Conservation (phyloP, 2,113 vertebrate genomes). For the Naja naja region DNA sequence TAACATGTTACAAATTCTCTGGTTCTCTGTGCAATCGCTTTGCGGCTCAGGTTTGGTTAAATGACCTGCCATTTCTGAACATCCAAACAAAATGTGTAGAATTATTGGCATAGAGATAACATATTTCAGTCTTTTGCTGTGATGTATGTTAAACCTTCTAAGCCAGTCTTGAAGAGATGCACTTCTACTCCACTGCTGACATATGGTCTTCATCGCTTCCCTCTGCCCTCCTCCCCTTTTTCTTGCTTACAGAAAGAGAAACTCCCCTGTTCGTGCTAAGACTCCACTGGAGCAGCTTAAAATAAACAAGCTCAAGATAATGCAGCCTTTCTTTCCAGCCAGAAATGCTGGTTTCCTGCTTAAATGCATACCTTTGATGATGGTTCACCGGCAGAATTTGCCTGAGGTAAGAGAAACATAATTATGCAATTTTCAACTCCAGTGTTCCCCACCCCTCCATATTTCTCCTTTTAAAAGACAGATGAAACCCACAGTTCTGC, state of each 20-base stretch:
- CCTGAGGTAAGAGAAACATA: conserved; percentile 61
- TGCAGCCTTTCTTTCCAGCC: conserved; percentile 60
- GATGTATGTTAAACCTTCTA: conserved; percentile 39
- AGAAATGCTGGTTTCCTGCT: conserved; percentile 62
- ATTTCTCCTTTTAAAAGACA: conserved; percentile 39
- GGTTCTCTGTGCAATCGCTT: background rate
- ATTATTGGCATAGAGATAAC: conserved; percentile 43
- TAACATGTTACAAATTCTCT: conserved; percentile 17
- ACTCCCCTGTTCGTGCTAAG: conserved; percentile 42
- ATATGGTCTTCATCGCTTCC: conserved; percentile 47
- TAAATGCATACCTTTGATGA: conserved; percentile 61
- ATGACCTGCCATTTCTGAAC: conserved; percentile 29
- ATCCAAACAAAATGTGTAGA: conserved; percentile 40
- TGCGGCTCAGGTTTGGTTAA: conserved; percentile 37
- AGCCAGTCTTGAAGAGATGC: conserved; percentile 32
- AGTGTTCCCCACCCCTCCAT: background rate
- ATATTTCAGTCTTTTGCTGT: conserved; percentile 45
- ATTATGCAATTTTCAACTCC: conserved; percentile 56
- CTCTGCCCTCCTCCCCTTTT: conserved; percentile 6
- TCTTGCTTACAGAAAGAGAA: conserved; percentile 26
- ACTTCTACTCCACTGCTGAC: background rate
- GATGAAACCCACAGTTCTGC: conserved; percentile 35
- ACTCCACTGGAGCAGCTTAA: conserved; percentile 34
- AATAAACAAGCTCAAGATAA: conserved; percentile 56
- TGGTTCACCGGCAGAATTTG: conserved; percentile 51